Conservation (phyloP, 1,140 invertebrate species). For the Doryteuthis pealeii region DNA sequence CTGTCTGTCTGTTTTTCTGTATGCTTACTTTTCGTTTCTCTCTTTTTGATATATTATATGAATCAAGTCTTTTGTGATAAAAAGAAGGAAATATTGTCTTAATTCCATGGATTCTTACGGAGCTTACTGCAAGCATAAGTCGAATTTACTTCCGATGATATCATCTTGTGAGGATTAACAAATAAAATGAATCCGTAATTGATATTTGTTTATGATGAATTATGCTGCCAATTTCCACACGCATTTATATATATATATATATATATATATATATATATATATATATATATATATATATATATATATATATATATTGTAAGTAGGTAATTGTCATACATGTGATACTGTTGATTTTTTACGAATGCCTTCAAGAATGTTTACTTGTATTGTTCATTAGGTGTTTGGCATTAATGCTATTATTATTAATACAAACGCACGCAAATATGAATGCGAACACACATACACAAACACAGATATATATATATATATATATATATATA, state of each 20-base stretch:
- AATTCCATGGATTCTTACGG: not conserved
- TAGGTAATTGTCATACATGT: not conserved
- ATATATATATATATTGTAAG: not conserved
- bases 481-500: constrained; percentile 4
- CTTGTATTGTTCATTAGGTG: not conserved
- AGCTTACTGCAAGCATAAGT: not conserved
- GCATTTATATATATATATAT: not conserved
- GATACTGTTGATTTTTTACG: not conserved
- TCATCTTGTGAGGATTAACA: not conserved
- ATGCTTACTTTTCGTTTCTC: too few relatives aligned
- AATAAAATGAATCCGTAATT: too few relatives aligned
- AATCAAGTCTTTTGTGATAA: too few relatives aligned
- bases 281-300: constrained; percentile 10
- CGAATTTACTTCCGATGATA: not conserved
- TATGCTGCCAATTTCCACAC: not conserved
- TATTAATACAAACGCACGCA: not conserved
- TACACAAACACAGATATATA: too few relatives aligned
- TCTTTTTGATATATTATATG: too few relatives aligned
- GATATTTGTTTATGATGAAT: not conserved
- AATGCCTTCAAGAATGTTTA: not conserved
- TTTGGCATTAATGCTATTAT: not conserved
- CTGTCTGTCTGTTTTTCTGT: too few relatives aligned
- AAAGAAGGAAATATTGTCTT: too few relatives aligned
- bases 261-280: constrained; percentile 8
- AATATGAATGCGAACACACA: too few relatives aligned